These are phyloP conservation scores for Mesembrinibis cayennensis DNA, from an alignment of 2,113 vertebrate genomes.

Conservation along the genomic window DNA sequence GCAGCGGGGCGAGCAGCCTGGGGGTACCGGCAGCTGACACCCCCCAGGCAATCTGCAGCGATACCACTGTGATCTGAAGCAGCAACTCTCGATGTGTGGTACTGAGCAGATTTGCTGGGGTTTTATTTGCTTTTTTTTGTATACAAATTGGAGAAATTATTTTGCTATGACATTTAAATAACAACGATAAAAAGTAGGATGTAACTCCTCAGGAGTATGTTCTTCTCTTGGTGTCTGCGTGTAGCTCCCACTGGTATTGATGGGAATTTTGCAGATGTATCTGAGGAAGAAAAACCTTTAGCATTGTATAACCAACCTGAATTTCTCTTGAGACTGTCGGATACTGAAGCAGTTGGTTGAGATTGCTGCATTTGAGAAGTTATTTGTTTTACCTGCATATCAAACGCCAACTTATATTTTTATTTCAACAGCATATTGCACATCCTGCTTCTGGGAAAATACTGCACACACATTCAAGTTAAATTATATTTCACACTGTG, in stretches of 20 bases:
- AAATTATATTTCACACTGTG: conserved; percentile 57
- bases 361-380: conserved; percentile 8
- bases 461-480: not conserved
- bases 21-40: conserved; percentile 61
- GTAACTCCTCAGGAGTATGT: not conserved
- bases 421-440: not conserved
- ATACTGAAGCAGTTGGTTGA: not conserved
- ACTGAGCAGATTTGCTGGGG: not conserved
- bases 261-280: not conserved
- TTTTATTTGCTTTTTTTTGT: not conserved
- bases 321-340: not conserved
- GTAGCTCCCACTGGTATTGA: not conserved
- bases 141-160: not conserved
- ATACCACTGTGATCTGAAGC: not conserved
- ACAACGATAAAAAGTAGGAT: not conserved
- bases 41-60: conserved; percentile 54
- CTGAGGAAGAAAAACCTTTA: conserved; percentile 44
- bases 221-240: not conserved
- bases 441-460: not conserved
- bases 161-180: conserved; percentile 69
- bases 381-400: conserved; percentile 49
- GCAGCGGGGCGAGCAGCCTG: conserved; percentile 18
- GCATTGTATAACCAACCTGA: conserved; percentile 18
- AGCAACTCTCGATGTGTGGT: not conserved
- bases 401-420: conserved; percentile 38